Base-by-base conservation (phyloP, 2,888 invertebrate species). In the Fissipunctia ypsillon region DNA sequence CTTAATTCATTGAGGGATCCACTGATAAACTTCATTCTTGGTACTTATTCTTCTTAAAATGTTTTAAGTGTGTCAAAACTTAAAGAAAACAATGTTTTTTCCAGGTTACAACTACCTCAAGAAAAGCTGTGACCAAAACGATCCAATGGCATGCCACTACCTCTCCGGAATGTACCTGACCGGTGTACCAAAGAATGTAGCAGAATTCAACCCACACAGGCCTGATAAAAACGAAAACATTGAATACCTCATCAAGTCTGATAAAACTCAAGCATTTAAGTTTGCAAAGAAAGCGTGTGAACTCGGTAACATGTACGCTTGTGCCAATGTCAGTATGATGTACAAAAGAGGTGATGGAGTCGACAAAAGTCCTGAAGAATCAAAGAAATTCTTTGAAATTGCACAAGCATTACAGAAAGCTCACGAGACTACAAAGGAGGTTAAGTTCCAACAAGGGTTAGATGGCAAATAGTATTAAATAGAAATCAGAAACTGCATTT, bases 311-410 rank as follows among this genome's bases (percentile, higher is more conserved):
- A 97, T 98, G 91, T 98, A 98, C 90, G 98, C 98, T 0, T 99
- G 99, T 95, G 98, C 98, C 0, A 99, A 99, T 95, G 96, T 99
- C 1, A 98, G 99, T 89, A 97, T 98, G 92, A 99, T 99, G 98
- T 98, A 98, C 91, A 96, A 97, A 48, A 97, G 97, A 90, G 99
- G 99, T 22, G 98, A 99, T 81, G 99, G 99, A 2, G 98, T 97
- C 0, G 97, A 97, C 69, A 97, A 98, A 90, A 97, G 98, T 92
- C 90, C 94, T 65, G 97, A 97, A 72, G 95, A 98, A 89, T 97
- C 98, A 0, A 97, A 98, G 73, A 97, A 97, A 81, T 99, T 97
- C 90, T 98, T 97, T 90, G 95, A 97, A 80, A 95, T 97, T 79
- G 98, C 98, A 0, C 87, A 97, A 59, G 97, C 97, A 69, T 95